phyloP scores from a whole-genome alignment of 2,888 invertebrate genomes.

The Slavum lentiscoides region DNA sequence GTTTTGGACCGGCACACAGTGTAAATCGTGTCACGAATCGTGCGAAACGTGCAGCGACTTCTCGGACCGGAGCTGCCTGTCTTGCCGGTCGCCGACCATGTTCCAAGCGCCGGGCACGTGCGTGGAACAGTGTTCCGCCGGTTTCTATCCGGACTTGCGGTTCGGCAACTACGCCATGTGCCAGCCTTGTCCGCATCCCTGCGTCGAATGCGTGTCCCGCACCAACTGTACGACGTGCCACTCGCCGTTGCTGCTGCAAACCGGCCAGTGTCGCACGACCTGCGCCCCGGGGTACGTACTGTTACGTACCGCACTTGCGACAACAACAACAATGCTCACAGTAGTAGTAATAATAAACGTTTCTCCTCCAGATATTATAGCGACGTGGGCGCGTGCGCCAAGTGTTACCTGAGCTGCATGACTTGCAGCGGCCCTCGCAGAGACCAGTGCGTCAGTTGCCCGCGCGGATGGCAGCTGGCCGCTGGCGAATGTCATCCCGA shows the following conservation, averaged over 20 bases:
- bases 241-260: slow-evolving; percentile 76
- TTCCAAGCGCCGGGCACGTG: slow-evolving; percentile 75
- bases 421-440: slow-evolving; percentile 83
- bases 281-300: slow-evolving; percentile 70
- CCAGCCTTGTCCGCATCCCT: slow-evolving; percentile 78
- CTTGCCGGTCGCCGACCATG: slow-evolving; percentile 71
- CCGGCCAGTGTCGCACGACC: slow-evolving; percentile 78
- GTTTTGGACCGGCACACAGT: slow-evolving; percentile 72
- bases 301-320: too few species aligned
- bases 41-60: slow-evolving; percentile 84
- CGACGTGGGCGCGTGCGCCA: slow-evolving; percentile 78
- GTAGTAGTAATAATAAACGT: too few species aligned
- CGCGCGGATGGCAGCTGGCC: slow-evolving; percentile 77
- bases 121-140: slow-evolving; percentile 75
- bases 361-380: slow-evolving; percentile 73
- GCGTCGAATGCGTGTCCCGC: slow-evolving; percentile 75
- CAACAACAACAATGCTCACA: too few species aligned
- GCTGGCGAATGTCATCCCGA: slow-evolving; percentile 83
- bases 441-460: slow-evolving; percentile 84
- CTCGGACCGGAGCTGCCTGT: slow-evolving; percentile 73
- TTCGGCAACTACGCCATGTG: slow-evolving; percentile 61
- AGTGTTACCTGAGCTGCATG: slow-evolving; percentile 81
- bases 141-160: slow-evolving; percentile 64
- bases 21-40: slow-evolving; percentile 75
- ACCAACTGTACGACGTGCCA: slow-evolving; percentile 80